Percentiles rank a stretch among this genome's conserved stretches.
Evolutionary conservation across 2,888 invertebrate genomes (phyloP).

Genomic region (Fabriciana adippe): DNA sequence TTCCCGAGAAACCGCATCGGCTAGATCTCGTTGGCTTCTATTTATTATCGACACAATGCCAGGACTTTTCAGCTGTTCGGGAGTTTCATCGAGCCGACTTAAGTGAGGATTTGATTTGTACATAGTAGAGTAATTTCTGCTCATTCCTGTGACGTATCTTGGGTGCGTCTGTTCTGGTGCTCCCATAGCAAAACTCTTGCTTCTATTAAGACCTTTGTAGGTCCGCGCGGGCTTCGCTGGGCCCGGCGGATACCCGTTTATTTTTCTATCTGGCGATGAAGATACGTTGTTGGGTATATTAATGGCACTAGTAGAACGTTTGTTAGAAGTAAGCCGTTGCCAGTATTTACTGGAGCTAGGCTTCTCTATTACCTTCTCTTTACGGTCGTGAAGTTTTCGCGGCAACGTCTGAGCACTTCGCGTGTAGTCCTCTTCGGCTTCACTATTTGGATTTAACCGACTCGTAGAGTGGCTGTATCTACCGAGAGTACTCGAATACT

Average conservation of each 20-base stretch:
- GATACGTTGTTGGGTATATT: slow-evolving; percentile 83
- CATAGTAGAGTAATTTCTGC: slow-evolving; percentile 80
- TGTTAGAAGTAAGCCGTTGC: slow-evolving; percentile 79
- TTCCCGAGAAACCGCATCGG: slow-evolving; percentile 82
- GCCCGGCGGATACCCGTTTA: slow-evolving; percentile 79
- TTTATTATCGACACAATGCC: slow-evolving; percentile 93
- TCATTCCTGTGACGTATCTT: slow-evolving; percentile 74
- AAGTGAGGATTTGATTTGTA: slow-evolving; percentile 91
- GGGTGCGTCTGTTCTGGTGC: slow-evolving; percentile 80
- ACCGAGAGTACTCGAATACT: slow-evolving; percentile 88
- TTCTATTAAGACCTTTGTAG: slow-evolving; percentile 89
- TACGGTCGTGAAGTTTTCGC: slow-evolving; percentile 82
- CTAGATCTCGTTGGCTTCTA: slow-evolving; percentile 90
- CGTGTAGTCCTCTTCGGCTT: slow-evolving; percentile 76
- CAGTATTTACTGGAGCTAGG: slow-evolving; percentile 73
- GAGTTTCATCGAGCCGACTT: slow-evolving; percentile 86
- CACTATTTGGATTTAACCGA: slow-evolving; percentile 84
- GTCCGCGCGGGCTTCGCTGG: slow-evolving; percentile 91
- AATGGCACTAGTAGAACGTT: slow-evolving; percentile 83
- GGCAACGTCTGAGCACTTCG: slow-evolving; percentile 90
- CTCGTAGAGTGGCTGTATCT: slow-evolving; percentile 92
- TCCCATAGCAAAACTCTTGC: slow-evolving; percentile 93
- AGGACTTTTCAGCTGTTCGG: slow-evolving; percentile 90
- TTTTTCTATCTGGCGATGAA: slow-evolving; percentile 62
- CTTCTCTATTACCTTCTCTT: slow-evolving; percentile 72